Percentiles rank a stretch among this genome's conserved stretches.
Evolutionary conservation across 2,888 invertebrate genomes (phyloP).

Genomic region (Parnassius apollo): DNA sequence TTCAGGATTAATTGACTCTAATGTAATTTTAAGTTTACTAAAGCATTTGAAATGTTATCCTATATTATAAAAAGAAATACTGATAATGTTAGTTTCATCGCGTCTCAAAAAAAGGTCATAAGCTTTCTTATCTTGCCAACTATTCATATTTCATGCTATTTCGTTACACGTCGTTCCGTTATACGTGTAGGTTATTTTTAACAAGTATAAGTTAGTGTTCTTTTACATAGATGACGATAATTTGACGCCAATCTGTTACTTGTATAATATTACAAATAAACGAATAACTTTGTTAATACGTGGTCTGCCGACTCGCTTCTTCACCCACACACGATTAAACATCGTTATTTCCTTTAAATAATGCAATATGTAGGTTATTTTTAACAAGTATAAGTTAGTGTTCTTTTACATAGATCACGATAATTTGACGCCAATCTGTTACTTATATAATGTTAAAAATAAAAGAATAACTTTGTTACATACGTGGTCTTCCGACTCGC

Average conservation of each 20-base stretch:
- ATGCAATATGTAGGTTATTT: too few species aligned
- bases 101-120: too few species aligned
- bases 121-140: too few species aligned
- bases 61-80: too few species aligned
- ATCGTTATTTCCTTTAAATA: conserved; percentile 31
- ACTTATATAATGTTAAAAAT: conserved; percentile 10
- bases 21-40: too few species aligned
- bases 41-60: too few species aligned
- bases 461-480: conserved; percentile 26
- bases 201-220: background rate
- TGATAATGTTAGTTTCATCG: too few species aligned
- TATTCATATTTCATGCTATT: too few species aligned
- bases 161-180: too few species aligned
- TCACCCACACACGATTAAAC: conserved; percentile 30
- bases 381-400: too few species aligned
- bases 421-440: background rate
- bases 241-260: conserved; percentile 1
- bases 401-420: conserved; percentile 1
- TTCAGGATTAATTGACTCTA: too few species aligned
- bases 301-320: conserved; percentile 19
- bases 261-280: conserved; percentile 11
- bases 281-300: conserved; percentile 25
- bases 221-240: conserved; percentile 3
- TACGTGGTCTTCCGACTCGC: conserved; percentile 16
- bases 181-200: too few species aligned